Evolutionary conservation across 2,888 invertebrate genomes (phyloP).

Genomic region (Alloscopus bannaensis): DNA sequence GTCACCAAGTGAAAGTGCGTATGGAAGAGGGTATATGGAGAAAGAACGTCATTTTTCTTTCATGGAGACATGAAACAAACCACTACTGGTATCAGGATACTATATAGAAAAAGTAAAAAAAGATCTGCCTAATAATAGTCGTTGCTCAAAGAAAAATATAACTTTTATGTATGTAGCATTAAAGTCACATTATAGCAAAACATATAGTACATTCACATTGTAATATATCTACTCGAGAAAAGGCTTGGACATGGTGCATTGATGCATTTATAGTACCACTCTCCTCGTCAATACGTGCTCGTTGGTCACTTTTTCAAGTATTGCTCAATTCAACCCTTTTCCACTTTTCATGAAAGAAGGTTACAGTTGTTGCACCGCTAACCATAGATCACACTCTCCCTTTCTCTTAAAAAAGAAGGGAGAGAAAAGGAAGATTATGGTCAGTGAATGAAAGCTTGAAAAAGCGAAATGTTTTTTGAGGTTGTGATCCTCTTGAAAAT

Average conservation of each 20-base stretch:
- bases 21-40: too few species aligned
- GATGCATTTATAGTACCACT: neutral
- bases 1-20: slow-evolving; percentile 31
- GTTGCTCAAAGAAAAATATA: neutral
- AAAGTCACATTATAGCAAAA: slow-evolving; percentile 12
- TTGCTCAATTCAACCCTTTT: slow-evolving; percentile 24
- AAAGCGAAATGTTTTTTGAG: slow-evolving; percentile 8
- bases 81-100: neutral
- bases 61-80: neutral
- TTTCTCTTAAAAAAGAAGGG: slow-evolving; percentile 10
- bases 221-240: neutral
- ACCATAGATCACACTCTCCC: slow-evolving; percentile 15
- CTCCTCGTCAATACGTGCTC: neutral
- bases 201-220: neutral
- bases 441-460: slow-evolving; percentile 12
- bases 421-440: slow-evolving; percentile 27
- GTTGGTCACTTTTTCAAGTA: slow-evolving; percentile 31
- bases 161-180: neutral
- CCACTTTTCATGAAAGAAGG: neutral
- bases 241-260: neutral
- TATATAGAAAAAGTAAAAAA: neutral
- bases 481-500: slow-evolving; percentile 43
- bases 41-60: slow-evolving; percentile 34
- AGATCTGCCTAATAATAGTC: slow-evolving; percentile 8
- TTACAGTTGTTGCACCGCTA: neutral